These are phyloP conservation scores for Meteorus colon DNA, from an alignment of 2,888 invertebrate genomes.

Conservation along the genomic window DNA sequence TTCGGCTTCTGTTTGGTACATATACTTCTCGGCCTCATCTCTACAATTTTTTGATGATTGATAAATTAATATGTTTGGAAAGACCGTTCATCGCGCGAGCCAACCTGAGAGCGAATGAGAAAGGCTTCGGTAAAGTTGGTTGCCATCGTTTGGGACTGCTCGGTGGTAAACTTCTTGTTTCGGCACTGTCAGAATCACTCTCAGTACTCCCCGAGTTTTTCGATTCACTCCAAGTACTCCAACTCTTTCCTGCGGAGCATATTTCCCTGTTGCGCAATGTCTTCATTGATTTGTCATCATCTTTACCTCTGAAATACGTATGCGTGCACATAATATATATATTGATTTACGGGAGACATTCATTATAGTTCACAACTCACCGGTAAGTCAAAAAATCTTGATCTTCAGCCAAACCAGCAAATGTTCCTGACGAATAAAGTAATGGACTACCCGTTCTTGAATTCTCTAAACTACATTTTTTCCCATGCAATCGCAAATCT, in stretches of 20 bases:
- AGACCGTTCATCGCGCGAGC: not conserved
- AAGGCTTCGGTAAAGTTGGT: slow-evolving; percentile 80
- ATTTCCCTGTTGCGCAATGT: slow-evolving; percentile 64
- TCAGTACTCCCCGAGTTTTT: slow-evolving; percentile 61
- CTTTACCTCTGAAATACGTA: slow-evolving; percentile 55
- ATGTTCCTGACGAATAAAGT: slow-evolving; percentile 60
- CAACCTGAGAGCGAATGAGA: slow-evolving; percentile 82
- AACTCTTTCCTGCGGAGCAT: slow-evolving; percentile 58
- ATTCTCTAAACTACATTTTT: slow-evolving; percentile 65
- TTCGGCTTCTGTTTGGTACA: slow-evolving; percentile 74
- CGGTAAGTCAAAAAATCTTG: slow-evolving; percentile 66
- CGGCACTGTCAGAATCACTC: slow-evolving; percentile 63
- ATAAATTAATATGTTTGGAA: not conserved
- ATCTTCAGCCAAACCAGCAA: slow-evolving; percentile 65
- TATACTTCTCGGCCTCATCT: slow-evolving; percentile 79
- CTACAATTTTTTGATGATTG: slow-evolving; percentile 67
- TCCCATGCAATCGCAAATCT: slow-evolving; percentile 65
- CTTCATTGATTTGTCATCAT: slow-evolving; percentile 62
- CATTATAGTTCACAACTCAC: slow-evolving; percentile 41
- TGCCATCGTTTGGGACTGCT: slow-evolving; percentile 67
- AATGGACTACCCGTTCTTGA: slow-evolving; percentile 63
- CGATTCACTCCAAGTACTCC: slow-evolving; percentile 64
- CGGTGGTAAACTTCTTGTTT: slow-evolving; percentile 67
- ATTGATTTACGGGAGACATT: not conserved
- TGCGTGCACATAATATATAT: not conserved